A percentile compares a stretch with the other conserved stretches of the same genome.
Conservation (phyloP, 2,113 vertebrate species). For the Bagarius yarrelli region DNA sequence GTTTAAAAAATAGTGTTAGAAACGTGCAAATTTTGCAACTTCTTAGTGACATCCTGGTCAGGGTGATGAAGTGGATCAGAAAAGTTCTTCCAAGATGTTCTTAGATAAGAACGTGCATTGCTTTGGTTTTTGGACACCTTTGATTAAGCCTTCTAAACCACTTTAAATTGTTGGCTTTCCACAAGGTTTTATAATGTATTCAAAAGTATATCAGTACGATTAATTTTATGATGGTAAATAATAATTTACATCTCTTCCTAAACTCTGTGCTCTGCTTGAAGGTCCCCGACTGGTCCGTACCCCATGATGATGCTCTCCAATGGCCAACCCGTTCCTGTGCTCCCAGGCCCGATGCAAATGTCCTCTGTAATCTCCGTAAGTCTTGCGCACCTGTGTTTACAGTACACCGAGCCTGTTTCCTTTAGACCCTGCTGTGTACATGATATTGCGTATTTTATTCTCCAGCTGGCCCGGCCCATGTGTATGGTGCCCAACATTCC, state of each 20-base stretch:
- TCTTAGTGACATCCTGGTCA: not conserved
- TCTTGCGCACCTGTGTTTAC: not conserved
- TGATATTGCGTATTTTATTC: slow-evolving; percentile 19
- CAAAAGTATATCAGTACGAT: too few relatives aligned
- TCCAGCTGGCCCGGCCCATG: slow-evolving; percentile 87
- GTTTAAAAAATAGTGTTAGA: not conserved
- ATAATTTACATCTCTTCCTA: not conserved
- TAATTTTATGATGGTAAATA: not conserved
- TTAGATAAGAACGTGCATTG: too few relatives aligned
- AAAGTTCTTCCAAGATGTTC: not conserved
- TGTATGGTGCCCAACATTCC: slow-evolving; percentile 95
- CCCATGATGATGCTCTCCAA: slow-evolving; percentile 94
- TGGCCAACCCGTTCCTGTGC: slow-evolving; percentile 86
- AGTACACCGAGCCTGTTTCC: not conserved
- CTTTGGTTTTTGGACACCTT: too few relatives aligned
- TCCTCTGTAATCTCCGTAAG: slow-evolving; percentile 96
- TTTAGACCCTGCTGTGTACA: not conserved
- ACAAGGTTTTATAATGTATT: not conserved
- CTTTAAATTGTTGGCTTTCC: too few relatives aligned
- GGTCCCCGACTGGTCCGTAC: slow-evolving; percentile 87
- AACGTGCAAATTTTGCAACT: not conserved
- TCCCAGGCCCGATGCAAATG: slow-evolving; percentile 90
- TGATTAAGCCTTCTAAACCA: too few relatives aligned
- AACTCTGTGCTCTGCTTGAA: slow-evolving; percentile 54
- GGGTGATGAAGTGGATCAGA: not conserved